phyloP scores from a whole-genome alignment of 2,797 vertebrate genomes.

The Phaenicophaeus curvirostris region DNA sequence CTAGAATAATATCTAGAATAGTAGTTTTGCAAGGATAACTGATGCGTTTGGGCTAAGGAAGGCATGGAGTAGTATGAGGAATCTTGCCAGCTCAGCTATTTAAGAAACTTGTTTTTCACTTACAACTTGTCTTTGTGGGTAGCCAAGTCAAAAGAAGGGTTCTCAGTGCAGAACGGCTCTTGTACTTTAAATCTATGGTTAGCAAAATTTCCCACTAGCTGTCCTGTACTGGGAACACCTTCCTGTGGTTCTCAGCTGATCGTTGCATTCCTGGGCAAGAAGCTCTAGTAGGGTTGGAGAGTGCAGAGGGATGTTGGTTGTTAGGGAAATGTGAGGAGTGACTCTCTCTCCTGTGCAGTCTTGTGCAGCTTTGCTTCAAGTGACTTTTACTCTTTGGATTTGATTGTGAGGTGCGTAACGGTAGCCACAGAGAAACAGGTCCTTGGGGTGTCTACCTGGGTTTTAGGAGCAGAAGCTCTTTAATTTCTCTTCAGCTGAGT shows the following conservation, averaged over 20 bases:
- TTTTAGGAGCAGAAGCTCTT: neutral
- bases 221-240: neutral
- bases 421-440: neutral
- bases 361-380: neutral
- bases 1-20: neutral
- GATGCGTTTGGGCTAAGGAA: neutral
- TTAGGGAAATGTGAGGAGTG: neutral
- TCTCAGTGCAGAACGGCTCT: neutral
- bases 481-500: neutral
- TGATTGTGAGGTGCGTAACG: neutral
- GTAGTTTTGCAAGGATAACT: neutral
- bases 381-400: neutral
- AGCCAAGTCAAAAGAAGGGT: neutral
- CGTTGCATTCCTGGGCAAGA: neutral
- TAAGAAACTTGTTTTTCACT: neutral
- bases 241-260: neutral
- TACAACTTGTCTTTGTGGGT: neutral
- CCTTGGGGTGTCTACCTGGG: neutral
- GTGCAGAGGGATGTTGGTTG: accelerated
- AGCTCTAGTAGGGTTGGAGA: neutral
- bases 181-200: neutral
- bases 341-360: neutral
- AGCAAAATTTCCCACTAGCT: neutral
- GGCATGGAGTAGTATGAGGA: neutral
- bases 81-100: neutral